Evolutionary conservation across 2,888 invertebrate genomes (phyloP).

Genomic region (Desoria tigrina): DNA sequence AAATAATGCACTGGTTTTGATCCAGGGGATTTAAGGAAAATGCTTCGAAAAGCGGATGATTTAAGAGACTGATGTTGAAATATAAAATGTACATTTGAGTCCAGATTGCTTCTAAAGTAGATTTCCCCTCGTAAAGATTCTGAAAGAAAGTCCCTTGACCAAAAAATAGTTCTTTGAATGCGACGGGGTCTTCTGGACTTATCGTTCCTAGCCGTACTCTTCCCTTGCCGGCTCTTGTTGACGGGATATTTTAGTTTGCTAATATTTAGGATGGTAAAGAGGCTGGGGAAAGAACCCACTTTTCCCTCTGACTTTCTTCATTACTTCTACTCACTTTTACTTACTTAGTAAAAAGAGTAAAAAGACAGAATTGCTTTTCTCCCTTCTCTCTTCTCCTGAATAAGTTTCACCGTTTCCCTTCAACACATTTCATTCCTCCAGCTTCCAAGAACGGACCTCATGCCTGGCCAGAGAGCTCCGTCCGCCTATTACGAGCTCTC

Average conservation of each 20-base stretch:
- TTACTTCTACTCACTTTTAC: conserved; percentile 14
- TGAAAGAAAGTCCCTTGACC: no score
- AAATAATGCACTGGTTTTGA: no score
- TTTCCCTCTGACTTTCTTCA: conserved; percentile 18
- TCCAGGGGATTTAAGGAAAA: no score
- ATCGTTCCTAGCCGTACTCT: background rate
- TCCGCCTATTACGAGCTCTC: background rate
- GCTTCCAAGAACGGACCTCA: background rate
- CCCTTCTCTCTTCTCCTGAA: background rate
- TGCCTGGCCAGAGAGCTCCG: background rate
- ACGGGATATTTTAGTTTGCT: no score
- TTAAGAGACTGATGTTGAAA: no score
- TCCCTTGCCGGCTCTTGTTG: no score
- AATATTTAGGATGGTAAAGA: background rate
- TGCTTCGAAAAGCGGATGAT: no score
- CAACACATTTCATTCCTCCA: no score
- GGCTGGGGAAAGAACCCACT: conserved; percentile 4
- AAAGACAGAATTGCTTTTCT: conserved; percentile 13
- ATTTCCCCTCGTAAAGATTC: no score
- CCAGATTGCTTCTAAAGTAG: no score
- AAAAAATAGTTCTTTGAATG: background rate
- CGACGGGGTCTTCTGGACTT: background rate
- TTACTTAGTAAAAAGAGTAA: conserved; percentile 2
- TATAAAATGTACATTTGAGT: no score
- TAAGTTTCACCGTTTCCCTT: conserved; percentile 7